Conservation (phyloP, 2,888 invertebrate genomes). For the Eupithecia abbreviata region DNA sequence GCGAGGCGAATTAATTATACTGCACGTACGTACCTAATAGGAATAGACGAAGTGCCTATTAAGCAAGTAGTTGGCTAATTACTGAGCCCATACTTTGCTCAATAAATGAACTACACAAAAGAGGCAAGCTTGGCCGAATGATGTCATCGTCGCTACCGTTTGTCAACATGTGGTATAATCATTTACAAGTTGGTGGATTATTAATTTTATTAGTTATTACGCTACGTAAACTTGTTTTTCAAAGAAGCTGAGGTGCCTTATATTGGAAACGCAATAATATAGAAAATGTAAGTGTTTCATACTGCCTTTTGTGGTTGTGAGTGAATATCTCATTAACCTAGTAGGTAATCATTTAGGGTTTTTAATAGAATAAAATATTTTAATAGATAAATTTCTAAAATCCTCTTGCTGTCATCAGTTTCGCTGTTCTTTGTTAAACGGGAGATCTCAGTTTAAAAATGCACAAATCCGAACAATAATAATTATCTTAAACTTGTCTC, state of each 20-base stretch:
- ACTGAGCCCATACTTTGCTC: conserved; percentile 52
- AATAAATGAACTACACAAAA: conserved; percentile 62
- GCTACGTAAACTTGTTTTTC: conserved; percentile 38
- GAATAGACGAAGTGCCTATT: conserved; percentile 30
- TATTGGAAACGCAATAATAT: conserved; percentile 9
- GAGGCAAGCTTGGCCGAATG: conserved; percentile 52
- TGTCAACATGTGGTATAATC: conserved; percentile 56
- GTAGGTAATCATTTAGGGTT: background rate
- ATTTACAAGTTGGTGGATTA: conserved; percentile 47
- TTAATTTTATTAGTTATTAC: conserved; percentile 32
- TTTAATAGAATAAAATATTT: background rate
- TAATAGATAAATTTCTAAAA: background rate
- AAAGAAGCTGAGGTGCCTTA: conserved; percentile 13
- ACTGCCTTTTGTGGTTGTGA: background rate
- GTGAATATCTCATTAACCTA: background rate
- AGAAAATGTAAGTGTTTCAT: background rate
- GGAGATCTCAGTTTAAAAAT: background rate
- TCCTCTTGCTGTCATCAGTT: background rate
- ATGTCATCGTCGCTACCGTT: conserved; percentile 62
- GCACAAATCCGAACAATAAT: background rate
- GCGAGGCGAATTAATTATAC: background rate
- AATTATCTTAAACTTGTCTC: conserved; percentile 5
- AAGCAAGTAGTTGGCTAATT: conserved; percentile 51
- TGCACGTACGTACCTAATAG: conserved; percentile 18
- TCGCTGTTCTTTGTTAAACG: background rate